Evolutionary conservation across 2,888 invertebrate species (phyloP).

Genomic region (Nephrotoma appendiculata): DNA sequence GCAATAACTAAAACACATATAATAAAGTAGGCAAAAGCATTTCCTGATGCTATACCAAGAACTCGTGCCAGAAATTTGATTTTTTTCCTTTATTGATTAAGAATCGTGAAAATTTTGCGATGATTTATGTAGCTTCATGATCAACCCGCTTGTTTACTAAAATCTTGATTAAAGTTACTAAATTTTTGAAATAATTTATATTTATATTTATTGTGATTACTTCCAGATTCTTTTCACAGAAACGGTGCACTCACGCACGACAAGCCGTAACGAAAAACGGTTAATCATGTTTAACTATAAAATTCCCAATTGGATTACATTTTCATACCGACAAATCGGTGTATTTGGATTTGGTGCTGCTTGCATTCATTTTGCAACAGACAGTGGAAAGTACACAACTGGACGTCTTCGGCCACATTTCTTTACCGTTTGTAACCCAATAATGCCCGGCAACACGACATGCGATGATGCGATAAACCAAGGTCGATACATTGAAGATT

Average conservation of each 20-base stretch:
- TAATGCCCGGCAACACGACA: constrained; percentile 35
- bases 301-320: constrained; percentile 58
- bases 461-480: constrained; percentile 42
- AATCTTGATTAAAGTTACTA: too few relatives aligned
- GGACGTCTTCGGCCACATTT: constrained; percentile 93
- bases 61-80: too few relatives aligned
- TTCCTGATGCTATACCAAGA: too few relatives aligned
- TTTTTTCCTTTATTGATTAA: too few relatives aligned
- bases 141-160: too few relatives aligned
- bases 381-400: constrained; percentile 85
- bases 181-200: too few relatives aligned
- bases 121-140: too few relatives aligned
- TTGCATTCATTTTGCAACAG: constrained; percentile 73
- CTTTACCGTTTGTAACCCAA: constrained; percentile 71
- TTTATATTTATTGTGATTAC: not conserved
- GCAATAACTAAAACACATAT: too few relatives aligned
- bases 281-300: constrained; percentile 37
- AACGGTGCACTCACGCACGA: constrained; percentile 31
- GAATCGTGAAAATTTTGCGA: too few relatives aligned
- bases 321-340: constrained; percentile 61
- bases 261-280: constrained; percentile 34
- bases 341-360: constrained; percentile 80
- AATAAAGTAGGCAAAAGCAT: too few relatives aligned
- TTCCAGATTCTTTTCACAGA: constrained; percentile 57
- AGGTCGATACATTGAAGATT: constrained; percentile 55